phyloP scores from a whole-genome alignment of 2,888 invertebrate species.

The Eupithecia insigniata region DNA sequence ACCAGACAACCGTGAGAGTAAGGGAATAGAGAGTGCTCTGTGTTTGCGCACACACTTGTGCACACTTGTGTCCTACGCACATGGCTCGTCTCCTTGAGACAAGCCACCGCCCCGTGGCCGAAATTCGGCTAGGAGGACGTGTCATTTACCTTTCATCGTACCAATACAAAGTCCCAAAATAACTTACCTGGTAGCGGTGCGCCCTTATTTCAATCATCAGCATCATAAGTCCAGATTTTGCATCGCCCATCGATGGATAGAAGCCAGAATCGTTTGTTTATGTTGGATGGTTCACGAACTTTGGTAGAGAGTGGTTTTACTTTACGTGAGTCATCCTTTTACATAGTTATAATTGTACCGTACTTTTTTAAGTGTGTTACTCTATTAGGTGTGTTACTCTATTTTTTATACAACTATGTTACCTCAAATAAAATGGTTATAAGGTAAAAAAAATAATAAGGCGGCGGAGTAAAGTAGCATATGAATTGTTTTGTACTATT shows the following conservation, averaged over 20 bases:
- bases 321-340: neutral
- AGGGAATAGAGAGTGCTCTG: neutral
- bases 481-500: no score
- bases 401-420: no score
- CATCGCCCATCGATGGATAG: constrained; percentile 39
- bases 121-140: neutral
- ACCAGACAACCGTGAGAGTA: neutral
- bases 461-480: no score
- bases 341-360: no score
- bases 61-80: neutral
- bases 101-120: neutral
- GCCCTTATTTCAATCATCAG: constrained; percentile 21
- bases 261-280: constrained; percentile 43
- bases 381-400: no score
- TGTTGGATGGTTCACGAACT: constrained; percentile 27
- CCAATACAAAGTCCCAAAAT: constrained; percentile 1
- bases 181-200: neutral
- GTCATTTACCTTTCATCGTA: neutral
- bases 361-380: no score
- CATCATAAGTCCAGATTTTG: constrained; percentile 37
- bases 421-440: no score
- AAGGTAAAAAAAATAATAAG: no score
- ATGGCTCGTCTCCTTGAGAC: neutral
- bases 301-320: constrained; percentile 10
- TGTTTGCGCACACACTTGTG: neutral